Evolutionary conservation across 2,113 vertebrate genomes (phyloP), one percentile per base, ranked within the genome.

Genomic region (Pseudonaja textilis): DNA sequence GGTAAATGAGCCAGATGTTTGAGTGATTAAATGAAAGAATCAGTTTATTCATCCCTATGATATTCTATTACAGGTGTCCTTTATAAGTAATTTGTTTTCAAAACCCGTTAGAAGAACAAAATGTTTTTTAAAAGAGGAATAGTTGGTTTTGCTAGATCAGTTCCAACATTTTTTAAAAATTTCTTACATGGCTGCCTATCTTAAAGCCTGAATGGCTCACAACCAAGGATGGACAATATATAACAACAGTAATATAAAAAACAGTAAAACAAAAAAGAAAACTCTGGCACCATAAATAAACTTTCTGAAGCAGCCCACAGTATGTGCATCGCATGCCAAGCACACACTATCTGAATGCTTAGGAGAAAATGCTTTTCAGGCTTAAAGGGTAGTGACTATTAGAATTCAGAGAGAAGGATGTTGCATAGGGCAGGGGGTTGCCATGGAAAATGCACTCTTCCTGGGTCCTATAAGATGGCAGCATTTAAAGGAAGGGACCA

Each of bases 1-100:
- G 59, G 56, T 81, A 95, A 94, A 57, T 12, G 29, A 56, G 93
- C 89, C 2, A 12, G 59, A 50, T 95, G 94, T 93, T 91, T 93
- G 1, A 89, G 55, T 0, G 0, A 81, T 90, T 50, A 91, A 93
- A 87, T 93, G 55, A 92, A 57, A 85, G 50, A 93, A 92, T 14
- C 54, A 91, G 47, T 59, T 94, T 93, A 90, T 94, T 95, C 94
- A 89, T 29, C 88, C 7, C 2, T 88, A 22, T 91, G 55, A n/a
- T 88, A 90, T 88, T 93, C 50, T 94, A 54, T 89, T 95, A 87
- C 86, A 94, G 3, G 64, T 92, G 57, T 91, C 86, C 55, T 5
- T 0, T 25, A 90, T 91, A 69, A 95, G 89, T 54, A 0, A 18
- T 91, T 39, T 45, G 55, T 69, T 85, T 69, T 89, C 29, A 52